Conservation (phyloP, 2,888 invertebrate genomes). For the Torymus aiolomorphi region DNA sequence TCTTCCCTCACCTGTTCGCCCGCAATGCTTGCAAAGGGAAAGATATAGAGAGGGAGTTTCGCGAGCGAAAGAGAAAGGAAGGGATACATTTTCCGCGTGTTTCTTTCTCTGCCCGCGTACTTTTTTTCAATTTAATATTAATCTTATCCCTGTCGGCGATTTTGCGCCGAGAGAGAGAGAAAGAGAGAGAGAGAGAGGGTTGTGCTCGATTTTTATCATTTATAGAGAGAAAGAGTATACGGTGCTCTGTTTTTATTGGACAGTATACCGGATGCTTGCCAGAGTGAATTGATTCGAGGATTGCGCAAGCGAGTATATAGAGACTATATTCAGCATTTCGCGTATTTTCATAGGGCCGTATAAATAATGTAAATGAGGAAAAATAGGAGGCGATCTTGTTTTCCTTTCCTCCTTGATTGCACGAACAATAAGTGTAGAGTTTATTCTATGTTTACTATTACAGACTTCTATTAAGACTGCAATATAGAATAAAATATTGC, state of each 20-base stretch:
- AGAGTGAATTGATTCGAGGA: constrained; percentile 39
- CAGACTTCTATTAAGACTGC: no score
- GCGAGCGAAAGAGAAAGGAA: constrained; percentile 39
- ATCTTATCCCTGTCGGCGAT: constrained; percentile 39
- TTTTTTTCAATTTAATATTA: constrained; percentile 52
- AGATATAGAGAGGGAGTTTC: constrained; percentile 3
- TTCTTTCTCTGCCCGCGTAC: constrained; percentile 19
- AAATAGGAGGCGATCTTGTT: neutral
- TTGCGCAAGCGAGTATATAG: neutral
- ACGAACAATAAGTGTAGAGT: no score
- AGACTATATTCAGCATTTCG: neutral
- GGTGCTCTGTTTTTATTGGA: constrained; percentile 35
- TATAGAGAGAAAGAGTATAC: constrained; percentile 12
- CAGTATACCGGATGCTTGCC: constrained; percentile 17
- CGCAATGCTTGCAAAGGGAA: constrained; percentile 17
- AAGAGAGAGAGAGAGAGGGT: neutral
- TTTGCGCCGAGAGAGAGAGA: neutral
- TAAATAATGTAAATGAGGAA: constrained; percentile 25
- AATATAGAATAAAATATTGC: no score
- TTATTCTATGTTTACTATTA: no score
- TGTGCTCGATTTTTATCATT: constrained; percentile 42
- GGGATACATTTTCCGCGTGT: constrained; percentile 37
- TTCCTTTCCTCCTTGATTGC: no score
- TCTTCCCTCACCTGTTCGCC: constrained; percentile 44
- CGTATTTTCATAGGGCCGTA: constrained; percentile 30